Evolutionary conservation across 2,113 vertebrate genomes (phyloP), one percentile per base, ranked within the genome.

Genomic region (Orthonyx spaldingii): DNA sequence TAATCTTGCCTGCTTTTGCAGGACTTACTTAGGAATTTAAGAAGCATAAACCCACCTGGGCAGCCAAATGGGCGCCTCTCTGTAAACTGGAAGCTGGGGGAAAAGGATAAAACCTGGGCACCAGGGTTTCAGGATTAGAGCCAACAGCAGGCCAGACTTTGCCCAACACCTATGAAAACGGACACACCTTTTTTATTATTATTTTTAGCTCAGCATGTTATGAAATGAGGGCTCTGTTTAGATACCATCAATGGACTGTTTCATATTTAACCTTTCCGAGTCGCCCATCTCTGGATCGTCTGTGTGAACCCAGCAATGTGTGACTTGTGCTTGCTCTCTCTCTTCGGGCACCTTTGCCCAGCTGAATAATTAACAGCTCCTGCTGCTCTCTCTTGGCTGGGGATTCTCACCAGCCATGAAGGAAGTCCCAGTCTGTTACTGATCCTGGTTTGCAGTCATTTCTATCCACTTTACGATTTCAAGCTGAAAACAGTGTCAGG

Each of bases 261-360:
- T 84, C 50, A 28, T 32, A 11, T 41, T 69, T n/a, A 60, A 44
- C 85, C 26, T 80, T 44, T 8, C 63, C 13, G 44, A 52, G 49
- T 7, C 28, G 1, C 52, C 44, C 2, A 4, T 65, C 56, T 60
- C 82, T 4, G 1, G 32, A 1, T 69, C 1, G 0, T 65, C 75
- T 10, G 4, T 3, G 16, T 22, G 53, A 87, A 65, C 19, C 13
- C 11, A 46, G 32, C 10, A 6, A 33, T 14, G 35, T 15, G 55
- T 16, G 26, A 12, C 27, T 35, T 7, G 30, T 27, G 55, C 35
- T 55, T 4, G 47, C 39, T 64, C 39, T 64, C 35, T 33, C 18
- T 0, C 76, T 22, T 3, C 37, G 11, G 63, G 50, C 26, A 39
- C 47, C 77, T 80, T 47, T 52, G 49, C 28, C 49, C 39, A 15